Base-by-base conservation (phyloP, 2,113 vertebrate species). In the Xerus inauris region DNA sequence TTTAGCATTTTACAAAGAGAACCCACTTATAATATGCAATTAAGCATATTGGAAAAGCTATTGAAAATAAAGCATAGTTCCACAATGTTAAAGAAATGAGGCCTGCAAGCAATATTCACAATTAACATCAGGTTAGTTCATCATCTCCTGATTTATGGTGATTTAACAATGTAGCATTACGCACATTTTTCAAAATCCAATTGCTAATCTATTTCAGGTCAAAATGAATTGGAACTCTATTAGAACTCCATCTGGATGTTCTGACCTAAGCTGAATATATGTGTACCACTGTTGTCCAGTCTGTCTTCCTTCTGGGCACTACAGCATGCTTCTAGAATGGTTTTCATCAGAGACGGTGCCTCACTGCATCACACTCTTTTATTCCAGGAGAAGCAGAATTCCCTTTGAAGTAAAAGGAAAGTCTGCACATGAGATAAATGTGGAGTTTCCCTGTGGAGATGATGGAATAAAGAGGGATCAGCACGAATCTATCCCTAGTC, bases 31-130 rank as follows among this genome's bases (percentile, higher is more conserved):
- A 95, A 97, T 94, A 96, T 86, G 38, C 90, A 97, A 96, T 95
- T 96, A 94, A 95, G 51, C 76, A 86, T 95, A 97, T 95, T 90
- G 85, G 94, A 92, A 97, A 97, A 96, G 82, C 92, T 77, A 71
- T 79, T 91, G 91, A 91, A 94, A 97, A 87, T 89, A 97, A 95
- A 89, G 38, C 84, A 95, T 32, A 79, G 91, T 69, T 95, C 72
- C 65, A 88, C 64, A 80, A 51, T 97, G 90, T 94, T 87, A 76
- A 87, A 94, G 73, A 96, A 95, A 95, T 49, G 59, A 95, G 42
- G n/a, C 30, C 91, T 95, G 71, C 59, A 87, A 95, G 94, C 80
- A 91, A 75, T 77, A 92, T 91, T 87, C 76, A 94, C 93, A 95
- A 89, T 81, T 96, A 96, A 96, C 54, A 94, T 72, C 89, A 87